phyloP scores from a whole-genome alignment of 2,797 vertebrate species.

The Microctenopoma steveboyesi region DNA sequence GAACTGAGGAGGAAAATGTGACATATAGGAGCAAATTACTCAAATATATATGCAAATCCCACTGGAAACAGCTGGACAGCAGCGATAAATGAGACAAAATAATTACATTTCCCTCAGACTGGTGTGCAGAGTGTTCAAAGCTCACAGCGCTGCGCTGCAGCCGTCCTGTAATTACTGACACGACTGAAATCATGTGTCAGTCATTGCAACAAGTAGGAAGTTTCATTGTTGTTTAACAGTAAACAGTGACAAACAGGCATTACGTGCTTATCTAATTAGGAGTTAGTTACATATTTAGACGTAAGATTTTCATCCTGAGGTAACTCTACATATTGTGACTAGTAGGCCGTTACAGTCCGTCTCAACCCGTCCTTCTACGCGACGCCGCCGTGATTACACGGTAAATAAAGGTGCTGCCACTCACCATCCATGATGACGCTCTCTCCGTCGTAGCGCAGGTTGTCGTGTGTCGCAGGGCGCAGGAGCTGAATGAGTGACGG shows the following conservation, averaged over 20 bases:
- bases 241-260: neutral
- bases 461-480: slow-evolving; percentile 29
- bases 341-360: no score
- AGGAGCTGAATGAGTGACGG: slow-evolving; percentile 66
- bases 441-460: slow-evolving; percentile 29
- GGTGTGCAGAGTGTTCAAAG: neutral
- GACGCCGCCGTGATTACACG: neutral
- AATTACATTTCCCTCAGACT: neutral
- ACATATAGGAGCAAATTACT: slow-evolving; percentile 20
- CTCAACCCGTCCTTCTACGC: neutral
- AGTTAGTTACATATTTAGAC: neutral
- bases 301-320: no score
- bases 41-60: neutral
- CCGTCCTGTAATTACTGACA: slow-evolving; percentile 2
- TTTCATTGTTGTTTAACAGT: neutral
- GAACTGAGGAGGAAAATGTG: slow-evolving; percentile 64
- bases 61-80: neutral
- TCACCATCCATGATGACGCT: slow-evolving; percentile 81
- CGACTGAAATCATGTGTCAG: slow-evolving; percentile 21
- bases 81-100: neutral
- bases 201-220: slow-evolving; percentile 47
- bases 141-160: slow-evolving; percentile 6
- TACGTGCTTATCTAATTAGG: no score
- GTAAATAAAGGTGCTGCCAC: slow-evolving; percentile 50
- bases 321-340: no score